phyloP scores from a whole-genome alignment of 2,888 invertebrate genomes.

The Sympetrum striolatum region DNA sequence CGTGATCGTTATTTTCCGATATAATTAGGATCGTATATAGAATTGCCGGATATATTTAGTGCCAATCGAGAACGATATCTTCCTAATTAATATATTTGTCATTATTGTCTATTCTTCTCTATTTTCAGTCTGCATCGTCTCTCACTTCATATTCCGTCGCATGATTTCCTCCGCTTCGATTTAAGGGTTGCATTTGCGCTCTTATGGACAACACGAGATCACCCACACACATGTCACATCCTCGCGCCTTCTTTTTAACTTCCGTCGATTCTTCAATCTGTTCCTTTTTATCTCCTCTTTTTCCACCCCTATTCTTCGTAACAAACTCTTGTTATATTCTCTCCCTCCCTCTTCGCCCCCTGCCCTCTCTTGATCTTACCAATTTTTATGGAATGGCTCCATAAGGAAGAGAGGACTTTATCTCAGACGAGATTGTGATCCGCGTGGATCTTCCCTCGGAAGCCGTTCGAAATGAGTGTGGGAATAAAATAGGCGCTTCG shows the following conservation, averaged over 20 bases:
- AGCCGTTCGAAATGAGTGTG: background rate
- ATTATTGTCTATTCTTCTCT: no score
- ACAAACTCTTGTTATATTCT: background rate
- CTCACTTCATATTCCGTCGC: no score
- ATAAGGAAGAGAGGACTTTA: conserved; percentile 21
- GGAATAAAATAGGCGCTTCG: background rate
- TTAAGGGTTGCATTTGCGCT: background rate
- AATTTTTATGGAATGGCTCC: conserved; percentile 16
- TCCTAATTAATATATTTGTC: no score
- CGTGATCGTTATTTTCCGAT: no score
- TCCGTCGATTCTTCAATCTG: background rate
- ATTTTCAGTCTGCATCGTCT: no score
- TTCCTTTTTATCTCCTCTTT: background rate
- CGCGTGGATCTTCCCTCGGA: background rate
- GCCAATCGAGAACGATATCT: no score
- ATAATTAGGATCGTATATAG: no score
- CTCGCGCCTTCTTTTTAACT: background rate
- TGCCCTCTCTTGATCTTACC: background rate
- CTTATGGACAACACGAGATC: background rate
- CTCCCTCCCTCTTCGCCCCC: background rate
- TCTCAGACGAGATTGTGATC: conserved; percentile 31
- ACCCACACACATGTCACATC: background rate
- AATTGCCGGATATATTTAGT: no score
- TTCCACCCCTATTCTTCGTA: background rate
- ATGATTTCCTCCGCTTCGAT: no score